Base-by-base conservation (phyloP, 2,888 invertebrate species). In the Blastobasis lacticolella region DNA sequence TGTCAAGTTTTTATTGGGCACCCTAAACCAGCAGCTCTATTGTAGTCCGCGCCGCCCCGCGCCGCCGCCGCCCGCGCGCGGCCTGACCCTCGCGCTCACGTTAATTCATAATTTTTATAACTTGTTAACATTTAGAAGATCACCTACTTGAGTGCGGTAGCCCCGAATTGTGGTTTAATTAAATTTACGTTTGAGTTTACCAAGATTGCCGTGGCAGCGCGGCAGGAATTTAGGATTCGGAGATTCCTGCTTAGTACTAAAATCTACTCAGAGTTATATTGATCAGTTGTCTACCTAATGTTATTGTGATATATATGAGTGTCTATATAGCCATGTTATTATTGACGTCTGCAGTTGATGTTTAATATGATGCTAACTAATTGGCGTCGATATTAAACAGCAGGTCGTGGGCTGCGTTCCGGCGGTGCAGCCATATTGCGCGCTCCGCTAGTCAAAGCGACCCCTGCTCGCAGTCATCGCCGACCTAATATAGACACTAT, bases 1-100 rank as follows among this genome's bases (percentile, higher is more conserved):
- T 88, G 87, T 88, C 88, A 88, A 88, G 85, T 88, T 88, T 88
- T 88, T 88, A 88, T 88, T 87, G 82, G 85, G 75, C 78, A 68
- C 84, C 84, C 85, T 71, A 73, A 72, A 79, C 75, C 71, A 73
- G 61, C 70, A 63, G 62, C 80, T 70, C 81, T 70, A 81, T 86
- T 86, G 86, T 86, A 72, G 73, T 62, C 60, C 59, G 62, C 62
- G 67, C 63, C 60, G 56, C 58, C 58, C 57, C 49, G 52, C 59
- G 59, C 49, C 45, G 38, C 49, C 59, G 59, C 49, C 45, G 38
- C 49, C 8, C 63, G 58, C 61, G 40, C 63, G 60, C 64, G 64
- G 58, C 69, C 63, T 69, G 73, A 81, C 84, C 85, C 85, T 81
- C 73, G 73, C 65, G 60, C 61, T 67, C 73, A 85, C 80, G 71